Evolutionary conservation across 2,797 vertebrate species (phyloP).

Genomic region (Sphenodon punctatus): DNA sequence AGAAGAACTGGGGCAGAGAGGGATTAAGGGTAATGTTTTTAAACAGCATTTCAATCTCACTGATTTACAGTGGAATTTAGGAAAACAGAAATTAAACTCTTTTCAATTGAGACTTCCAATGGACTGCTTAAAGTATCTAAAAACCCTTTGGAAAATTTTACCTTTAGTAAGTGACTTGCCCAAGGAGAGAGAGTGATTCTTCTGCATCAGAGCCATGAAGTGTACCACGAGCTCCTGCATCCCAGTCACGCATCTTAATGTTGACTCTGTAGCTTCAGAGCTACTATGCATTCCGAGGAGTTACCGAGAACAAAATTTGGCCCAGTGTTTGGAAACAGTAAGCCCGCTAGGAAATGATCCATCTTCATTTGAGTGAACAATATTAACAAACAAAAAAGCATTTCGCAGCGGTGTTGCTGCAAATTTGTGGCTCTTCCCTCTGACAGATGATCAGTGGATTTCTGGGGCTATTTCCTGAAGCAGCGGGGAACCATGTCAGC

Average conservation of each 20-base stretch:
- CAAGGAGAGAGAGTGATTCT: conserved; percentile 30
- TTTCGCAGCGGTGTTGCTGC: background rate
- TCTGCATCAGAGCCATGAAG: background rate
- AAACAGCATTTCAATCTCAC: no score
- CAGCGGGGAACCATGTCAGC: background rate
- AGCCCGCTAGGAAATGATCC: background rate
- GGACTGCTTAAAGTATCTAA: no score
- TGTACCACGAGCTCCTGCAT: background rate
- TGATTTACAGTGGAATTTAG: no score
- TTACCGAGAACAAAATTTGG: background rate
- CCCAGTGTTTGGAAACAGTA: fast-evolving
- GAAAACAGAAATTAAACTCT: no score
- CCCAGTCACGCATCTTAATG: background rate
- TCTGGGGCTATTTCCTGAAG: background rate
- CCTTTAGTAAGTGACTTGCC: background rate
- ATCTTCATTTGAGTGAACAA: background rate
- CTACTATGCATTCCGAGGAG: no score
- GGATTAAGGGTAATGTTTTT: no score
- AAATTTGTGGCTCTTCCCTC: fast-evolving
- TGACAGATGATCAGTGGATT: background rate
- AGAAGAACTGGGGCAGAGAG: background rate
- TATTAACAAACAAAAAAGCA: fast-evolving
- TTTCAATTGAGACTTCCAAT: no score
- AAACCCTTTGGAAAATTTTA: no score
- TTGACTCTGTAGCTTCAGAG: no score